Evolutionary conservation across 2,797 vertebrate genomes (phyloP).

Genomic region (Eidolon dupreanum): DNA sequence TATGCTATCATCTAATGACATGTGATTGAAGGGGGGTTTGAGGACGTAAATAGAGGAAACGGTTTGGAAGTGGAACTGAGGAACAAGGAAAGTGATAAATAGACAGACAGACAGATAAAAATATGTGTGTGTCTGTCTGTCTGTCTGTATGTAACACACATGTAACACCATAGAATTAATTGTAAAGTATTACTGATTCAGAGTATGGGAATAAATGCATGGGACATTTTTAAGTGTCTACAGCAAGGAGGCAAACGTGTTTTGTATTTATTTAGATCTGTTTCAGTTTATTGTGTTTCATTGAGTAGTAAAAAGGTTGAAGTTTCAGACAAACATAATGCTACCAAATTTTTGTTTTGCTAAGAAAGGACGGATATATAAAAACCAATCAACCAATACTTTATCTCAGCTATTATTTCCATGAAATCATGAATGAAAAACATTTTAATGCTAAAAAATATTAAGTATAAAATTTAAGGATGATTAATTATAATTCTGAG

Average conservation of each 20-base stretch:
- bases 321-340: neutral
- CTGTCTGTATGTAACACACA: neutral
- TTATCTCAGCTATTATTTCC: neutral
- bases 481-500: constrained; percentile 6
- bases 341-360: neutral
- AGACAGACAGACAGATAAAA: neutral
- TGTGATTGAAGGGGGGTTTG: neutral
- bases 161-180: neutral
- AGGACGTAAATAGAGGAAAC: neutral
- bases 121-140: too few relatives aligned
- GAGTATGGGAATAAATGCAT: neutral
- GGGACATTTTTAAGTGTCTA: neutral
- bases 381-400: neutral
- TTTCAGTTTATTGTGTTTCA: neutral
- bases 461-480: neutral
- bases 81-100: neutral
- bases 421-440: neutral
- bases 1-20: neutral
- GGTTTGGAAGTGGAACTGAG: neutral
- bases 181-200: neutral
- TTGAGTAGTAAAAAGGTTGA: neutral
- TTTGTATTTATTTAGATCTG: neutral
- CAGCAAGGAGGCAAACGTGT: neutral
- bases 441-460: neutral
- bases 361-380: neutral